Conservation (phyloP, 2,113 vertebrate genomes). For the Paratilapia polleni region DNA sequence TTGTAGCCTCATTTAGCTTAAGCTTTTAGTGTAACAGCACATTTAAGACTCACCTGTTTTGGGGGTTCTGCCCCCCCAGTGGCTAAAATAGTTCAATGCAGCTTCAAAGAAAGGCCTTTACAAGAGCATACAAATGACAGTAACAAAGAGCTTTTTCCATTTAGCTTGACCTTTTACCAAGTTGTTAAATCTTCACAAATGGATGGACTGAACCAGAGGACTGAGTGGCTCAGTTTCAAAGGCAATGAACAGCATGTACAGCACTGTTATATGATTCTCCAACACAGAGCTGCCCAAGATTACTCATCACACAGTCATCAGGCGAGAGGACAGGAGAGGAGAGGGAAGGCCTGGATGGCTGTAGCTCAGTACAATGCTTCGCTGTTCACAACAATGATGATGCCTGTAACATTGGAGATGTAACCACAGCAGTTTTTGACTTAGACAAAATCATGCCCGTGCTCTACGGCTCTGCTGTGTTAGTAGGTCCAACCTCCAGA, state of each 20-base stretch:
- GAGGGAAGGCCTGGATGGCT: not conserved
- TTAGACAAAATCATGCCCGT: not conserved
- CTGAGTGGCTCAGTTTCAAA: slow-evolving; percentile 13
- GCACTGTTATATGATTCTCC: not conserved
- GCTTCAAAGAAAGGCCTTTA: slow-evolving; percentile 2
- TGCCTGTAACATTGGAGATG: not conserved
- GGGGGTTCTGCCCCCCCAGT: not conserved
- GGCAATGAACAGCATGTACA: slow-evolving; percentile 7
- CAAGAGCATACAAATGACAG: not conserved
- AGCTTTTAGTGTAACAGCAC: not conserved
- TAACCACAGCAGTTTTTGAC: not conserved
- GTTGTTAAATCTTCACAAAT: not conserved
- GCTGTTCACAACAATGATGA: not conserved
- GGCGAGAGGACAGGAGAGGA: not conserved
- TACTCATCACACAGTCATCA: not conserved
- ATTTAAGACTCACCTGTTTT: not conserved
- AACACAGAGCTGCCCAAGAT: not conserved
- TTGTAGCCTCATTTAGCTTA: not conserved
- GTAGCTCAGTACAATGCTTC: not conserved
- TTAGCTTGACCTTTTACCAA: slow-evolving; percentile 4
- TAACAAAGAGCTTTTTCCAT: not conserved
- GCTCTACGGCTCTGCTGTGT: slow-evolving; percentile 60
- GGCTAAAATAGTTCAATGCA: not conserved
- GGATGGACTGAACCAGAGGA: slow-evolving; percentile 3
- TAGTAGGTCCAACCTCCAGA: slow-evolving; percentile 58